Conservation (phyloP, 2,797 vertebrate genomes). For the Sebastes alutus region DNA sequence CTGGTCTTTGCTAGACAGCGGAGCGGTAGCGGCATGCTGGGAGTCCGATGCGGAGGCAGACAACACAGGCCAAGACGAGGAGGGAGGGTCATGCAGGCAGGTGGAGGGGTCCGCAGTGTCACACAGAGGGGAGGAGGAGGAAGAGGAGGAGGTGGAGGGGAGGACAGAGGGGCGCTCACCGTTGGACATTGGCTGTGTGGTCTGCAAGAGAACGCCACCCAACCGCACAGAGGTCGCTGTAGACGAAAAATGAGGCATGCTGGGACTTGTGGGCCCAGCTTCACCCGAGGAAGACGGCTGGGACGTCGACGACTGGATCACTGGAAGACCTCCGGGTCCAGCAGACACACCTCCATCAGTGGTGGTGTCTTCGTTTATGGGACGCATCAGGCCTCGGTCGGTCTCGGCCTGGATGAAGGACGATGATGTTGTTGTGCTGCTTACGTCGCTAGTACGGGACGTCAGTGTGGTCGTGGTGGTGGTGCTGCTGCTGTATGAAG, state of each 20-base stretch:
- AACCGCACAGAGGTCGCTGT: conserved; percentile 75
- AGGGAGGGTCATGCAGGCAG: conserved; percentile 90
- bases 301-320: conserved; percentile 74
- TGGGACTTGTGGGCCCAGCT: conserved; percentile 81
- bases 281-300: conserved; percentile 77
- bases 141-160: conserved; percentile 72
- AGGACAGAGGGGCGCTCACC: conserved; percentile 87
- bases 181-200: conserved; percentile 88
- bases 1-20: conserved; percentile 80
- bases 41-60: conserved; percentile 76
- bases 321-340: conserved; percentile 57
- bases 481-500: not conserved
- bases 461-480: not conserved
- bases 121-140: conserved; percentile 82
- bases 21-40: conserved; percentile 67
- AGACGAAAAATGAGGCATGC: conserved; percentile 57
- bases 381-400: conserved; percentile 18
- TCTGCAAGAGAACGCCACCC: conserved; percentile 84
- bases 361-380: conserved; percentile 52
- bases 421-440: conserved; percentile 58
- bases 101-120: conserved; percentile 59
- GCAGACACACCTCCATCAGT: conserved; percentile 53
- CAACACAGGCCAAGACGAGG: conserved; percentile 85
- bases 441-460: conserved; percentile 30
- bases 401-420: conserved; percentile 24